Conservation (phyloP, 2,888 invertebrate genomes). For the Metallyticus violacea region DNA sequence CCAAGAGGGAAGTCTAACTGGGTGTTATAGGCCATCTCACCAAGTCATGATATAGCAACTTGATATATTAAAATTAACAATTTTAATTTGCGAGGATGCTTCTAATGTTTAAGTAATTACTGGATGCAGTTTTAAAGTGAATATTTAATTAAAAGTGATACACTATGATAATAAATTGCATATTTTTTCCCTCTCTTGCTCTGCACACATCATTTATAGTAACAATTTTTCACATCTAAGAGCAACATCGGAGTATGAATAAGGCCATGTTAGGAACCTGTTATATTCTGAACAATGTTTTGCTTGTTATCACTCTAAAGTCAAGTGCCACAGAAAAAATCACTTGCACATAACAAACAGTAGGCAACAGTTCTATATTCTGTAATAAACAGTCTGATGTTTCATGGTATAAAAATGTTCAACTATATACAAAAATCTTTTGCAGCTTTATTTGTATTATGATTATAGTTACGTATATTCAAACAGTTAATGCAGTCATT, state of each 20-base stretch:
- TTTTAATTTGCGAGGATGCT: neutral
- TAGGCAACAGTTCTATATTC: slow-evolving; percentile 30
- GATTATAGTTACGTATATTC: slow-evolving; percentile 22
- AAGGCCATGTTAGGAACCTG: slow-evolving; percentile 29
- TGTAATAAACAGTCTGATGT: slow-evolving; percentile 16
- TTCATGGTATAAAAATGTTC: slow-evolving; percentile 29
- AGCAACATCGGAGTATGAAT: slow-evolving; percentile 23
- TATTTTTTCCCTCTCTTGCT: neutral
- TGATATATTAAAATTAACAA: neutral
- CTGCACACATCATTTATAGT: slow-evolving; percentile 7
- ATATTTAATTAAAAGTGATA: neutral
- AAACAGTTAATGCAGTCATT: slow-evolving; percentile 16
- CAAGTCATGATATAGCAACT: neutral
- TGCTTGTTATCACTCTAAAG: slow-evolving; percentile 9
- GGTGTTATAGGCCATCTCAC: neutral
- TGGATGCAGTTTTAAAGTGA: neutral
- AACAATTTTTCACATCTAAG: slow-evolving; percentile 24
- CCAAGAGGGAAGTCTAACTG: neutral
- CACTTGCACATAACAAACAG: slow-evolving; percentile 23
- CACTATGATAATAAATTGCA: neutral
- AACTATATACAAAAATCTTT: slow-evolving; percentile 28
- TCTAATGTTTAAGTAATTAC: neutral
- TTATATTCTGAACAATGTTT: slow-evolving; percentile 4
- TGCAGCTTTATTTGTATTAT: neutral
- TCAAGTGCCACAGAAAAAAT: slow-evolving; percentile 20